Evolutionary conservation across 1,140 invertebrate species (phyloP).

Genomic region (Drosophila obscura): DNA sequence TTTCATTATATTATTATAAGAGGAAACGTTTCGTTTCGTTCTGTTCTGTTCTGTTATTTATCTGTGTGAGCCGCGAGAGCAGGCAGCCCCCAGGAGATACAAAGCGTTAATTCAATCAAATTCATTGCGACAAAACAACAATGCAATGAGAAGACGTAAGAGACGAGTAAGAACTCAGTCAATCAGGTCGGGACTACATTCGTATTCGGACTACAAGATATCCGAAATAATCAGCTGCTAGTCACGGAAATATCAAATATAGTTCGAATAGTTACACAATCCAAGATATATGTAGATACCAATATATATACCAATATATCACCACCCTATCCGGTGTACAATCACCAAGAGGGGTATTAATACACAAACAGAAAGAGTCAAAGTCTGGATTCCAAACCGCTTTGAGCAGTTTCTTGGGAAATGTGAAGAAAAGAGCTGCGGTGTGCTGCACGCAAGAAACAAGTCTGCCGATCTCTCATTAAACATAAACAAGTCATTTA

Average conservation of each 20-base stretch:
- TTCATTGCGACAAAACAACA: slow-evolving; percentile 66
- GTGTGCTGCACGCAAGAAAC: no score
- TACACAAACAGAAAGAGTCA: slow-evolving; percentile 8
- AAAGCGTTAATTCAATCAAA: slow-evolving; percentile 80
- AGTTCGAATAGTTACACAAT: no score
- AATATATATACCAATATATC: no score
- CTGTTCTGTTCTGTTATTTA: slow-evolving; percentile 15
- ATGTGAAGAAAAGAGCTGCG: background rate
- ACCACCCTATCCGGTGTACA: no score
- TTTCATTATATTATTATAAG: slow-evolving; percentile 63
- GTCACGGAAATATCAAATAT: no score
- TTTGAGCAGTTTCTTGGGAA: slow-evolving; percentile 13
- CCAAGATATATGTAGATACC: no score
- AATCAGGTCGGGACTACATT: no score
- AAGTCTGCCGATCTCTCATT: no score
- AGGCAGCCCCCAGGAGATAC: slow-evolving; percentile 26
- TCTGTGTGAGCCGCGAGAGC: slow-evolving; percentile 19
- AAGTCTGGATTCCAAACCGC: slow-evolving; percentile 34
- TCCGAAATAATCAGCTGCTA: no score
- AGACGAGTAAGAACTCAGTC: background rate
- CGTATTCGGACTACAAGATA: no score
- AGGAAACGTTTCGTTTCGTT: slow-evolving; percentile 23
- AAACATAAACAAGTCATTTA: no score
- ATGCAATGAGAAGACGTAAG: slow-evolving; percentile 25
- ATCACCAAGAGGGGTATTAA: no score